These are phyloP conservation scores for Drosophila ananassae DNA, from an alignment of 1,140 invertebrate species.

Conservation along the genomic window DNA sequence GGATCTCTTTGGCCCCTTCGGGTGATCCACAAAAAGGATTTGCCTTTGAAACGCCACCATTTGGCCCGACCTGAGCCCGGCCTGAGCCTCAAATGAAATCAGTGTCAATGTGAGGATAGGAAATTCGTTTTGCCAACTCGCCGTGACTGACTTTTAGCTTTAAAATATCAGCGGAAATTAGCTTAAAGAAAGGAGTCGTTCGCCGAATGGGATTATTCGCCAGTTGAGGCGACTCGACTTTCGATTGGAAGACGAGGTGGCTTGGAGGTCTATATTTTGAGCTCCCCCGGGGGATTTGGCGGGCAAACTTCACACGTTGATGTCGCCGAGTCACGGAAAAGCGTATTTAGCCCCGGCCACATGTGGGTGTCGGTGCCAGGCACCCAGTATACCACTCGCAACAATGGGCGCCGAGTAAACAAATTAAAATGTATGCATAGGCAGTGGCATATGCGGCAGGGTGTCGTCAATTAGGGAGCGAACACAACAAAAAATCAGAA, in stretches of 20 bases:
- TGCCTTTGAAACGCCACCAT: slow-evolving; percentile 60
- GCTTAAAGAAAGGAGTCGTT: slow-evolving; percentile 27
- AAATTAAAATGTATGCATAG: slow-evolving; percentile 78
- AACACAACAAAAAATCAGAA: slow-evolving; percentile 17
- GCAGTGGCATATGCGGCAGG: slow-evolving; percentile 28
- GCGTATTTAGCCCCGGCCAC: slow-evolving; percentile 64
- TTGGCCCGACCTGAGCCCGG: slow-evolving; percentile 26
- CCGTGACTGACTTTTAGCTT: slow-evolving; percentile 11
- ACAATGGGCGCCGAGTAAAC: slow-evolving; percentile 74
- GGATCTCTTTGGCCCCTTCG: not conserved
- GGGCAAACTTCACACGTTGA: slow-evolving; percentile 40
- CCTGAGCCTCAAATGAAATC: slow-evolving; percentile 72
- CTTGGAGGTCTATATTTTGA: slow-evolving; percentile 13
- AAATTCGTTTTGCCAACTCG: slow-evolving; percentile 53
- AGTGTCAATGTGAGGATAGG: slow-evolving; percentile 74
- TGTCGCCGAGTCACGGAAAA: slow-evolving; percentile 77
- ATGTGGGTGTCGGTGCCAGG: slow-evolving; percentile 41
- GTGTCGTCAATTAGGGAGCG: slow-evolving; percentile 59
- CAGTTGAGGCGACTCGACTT: not conserved
- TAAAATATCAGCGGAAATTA: slow-evolving; percentile 52
- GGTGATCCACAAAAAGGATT: slow-evolving; percentile 47
- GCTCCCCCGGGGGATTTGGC: not conserved
- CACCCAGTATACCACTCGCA: slow-evolving; percentile 44
- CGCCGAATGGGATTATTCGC: not conserved
- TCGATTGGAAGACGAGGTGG: slow-evolving; percentile 19